phyloP scores from a whole-genome alignment of 2,113 vertebrate genomes.

The Sander lucioperca region DNA sequence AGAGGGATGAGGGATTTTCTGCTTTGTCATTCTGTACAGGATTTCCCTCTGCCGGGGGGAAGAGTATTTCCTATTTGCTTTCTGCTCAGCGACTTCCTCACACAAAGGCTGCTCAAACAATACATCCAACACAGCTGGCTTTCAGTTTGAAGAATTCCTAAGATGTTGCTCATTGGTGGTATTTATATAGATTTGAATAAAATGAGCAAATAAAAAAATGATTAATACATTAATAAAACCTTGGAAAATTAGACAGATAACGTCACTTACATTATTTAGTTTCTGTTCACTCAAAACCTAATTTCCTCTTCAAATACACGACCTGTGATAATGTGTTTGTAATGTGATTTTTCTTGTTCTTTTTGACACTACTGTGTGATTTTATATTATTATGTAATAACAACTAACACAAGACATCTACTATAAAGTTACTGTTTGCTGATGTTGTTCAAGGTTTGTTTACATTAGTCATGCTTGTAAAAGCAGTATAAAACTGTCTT shows the following conservation, averaged over 20 bases:
- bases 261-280: background rate
- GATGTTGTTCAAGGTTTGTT: background rate
- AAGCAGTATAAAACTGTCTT: background rate
- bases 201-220: background rate
- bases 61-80: slow-evolving; percentile 55
- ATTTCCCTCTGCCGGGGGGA: slow-evolving; percentile 76
- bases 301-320: slow-evolving; percentile 1
- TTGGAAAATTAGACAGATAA: background rate
- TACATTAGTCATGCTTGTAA: background rate
- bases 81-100: slow-evolving; percentile 63
- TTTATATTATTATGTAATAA: background rate
- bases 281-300: background rate
- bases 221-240: background rate
- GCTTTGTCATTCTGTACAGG: slow-evolving; percentile 77
- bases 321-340: background rate
- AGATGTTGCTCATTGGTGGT: background rate
- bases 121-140: slow-evolving; percentile 54
- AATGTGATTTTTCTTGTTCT: background rate
- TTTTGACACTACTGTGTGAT: background rate
- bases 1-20: slow-evolving; percentile 63
- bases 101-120: slow-evolving; percentile 52
- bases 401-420: background rate
- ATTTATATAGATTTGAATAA: slow-evolving; percentile 22
- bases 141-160: slow-evolving; percentile 37
- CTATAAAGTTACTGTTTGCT: background rate